phyloP scores from a whole-genome alignment of 2,797 vertebrate genomes.

The Loris lydekkerianus region DNA sequence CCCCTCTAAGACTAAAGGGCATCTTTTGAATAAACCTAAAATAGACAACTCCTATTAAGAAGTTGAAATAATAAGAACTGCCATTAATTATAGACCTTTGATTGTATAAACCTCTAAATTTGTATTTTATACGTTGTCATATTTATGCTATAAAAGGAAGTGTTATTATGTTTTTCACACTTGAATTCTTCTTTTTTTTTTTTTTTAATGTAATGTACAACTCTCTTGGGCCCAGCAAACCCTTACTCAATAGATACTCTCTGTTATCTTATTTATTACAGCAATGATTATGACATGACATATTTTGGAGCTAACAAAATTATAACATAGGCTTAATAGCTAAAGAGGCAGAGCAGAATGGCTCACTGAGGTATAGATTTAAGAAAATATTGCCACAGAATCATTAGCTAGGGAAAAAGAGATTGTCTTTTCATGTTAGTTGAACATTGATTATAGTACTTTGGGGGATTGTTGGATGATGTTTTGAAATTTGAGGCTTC shows the following conservation, averaged over 20 bases:
- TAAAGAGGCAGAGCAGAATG: constrained; percentile 67
- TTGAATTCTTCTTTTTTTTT: constrained; percentile 64
- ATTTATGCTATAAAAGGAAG: background rate
- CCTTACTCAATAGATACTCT: constrained; percentile 27
- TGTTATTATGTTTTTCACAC: constrained; percentile 12
- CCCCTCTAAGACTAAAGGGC: background rate
- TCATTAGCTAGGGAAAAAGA: constrained; percentile 67
- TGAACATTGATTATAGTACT: constrained; percentile 66
- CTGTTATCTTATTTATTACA: constrained; percentile 67
- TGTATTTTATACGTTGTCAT: background rate
- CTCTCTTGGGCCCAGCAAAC: constrained; percentile 13
- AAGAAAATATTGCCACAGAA: constrained; percentile 66
- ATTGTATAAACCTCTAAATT: background rate
- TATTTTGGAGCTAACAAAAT: constrained; percentile 73
- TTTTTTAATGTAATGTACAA: constrained; percentile 60
- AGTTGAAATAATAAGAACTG: background rate
- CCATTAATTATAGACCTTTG: background rate
- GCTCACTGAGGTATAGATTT: constrained; percentile 69
- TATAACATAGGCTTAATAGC: constrained; percentile 38
- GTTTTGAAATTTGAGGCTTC: constrained; percentile 67
- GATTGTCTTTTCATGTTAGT: constrained; percentile 66
- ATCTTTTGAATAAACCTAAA: background rate
- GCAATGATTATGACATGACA: constrained; percentile 64
- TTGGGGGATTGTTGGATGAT: constrained; percentile 49
- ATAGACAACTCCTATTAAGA: background rate